Evolutionary conservation across 2,888 invertebrate genomes (phyloP).

Genomic region (Eupithecia abbreviata): DNA sequence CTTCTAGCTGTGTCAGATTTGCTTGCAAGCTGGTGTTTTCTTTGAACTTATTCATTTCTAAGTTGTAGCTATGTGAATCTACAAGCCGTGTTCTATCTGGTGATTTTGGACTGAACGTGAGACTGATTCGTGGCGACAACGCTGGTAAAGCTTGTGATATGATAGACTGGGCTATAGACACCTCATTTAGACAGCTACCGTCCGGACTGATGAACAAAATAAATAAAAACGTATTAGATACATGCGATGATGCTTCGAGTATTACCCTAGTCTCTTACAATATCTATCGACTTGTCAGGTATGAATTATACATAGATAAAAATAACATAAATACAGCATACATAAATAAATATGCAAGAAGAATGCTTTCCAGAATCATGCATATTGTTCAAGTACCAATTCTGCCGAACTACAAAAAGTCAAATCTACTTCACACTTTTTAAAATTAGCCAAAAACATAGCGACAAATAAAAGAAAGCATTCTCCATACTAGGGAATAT

Average conservation of each 20-base stretch:
- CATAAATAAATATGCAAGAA: conserved; percentile 57
- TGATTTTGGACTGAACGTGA: conserved; percentile 77
- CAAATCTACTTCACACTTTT: conserved; percentile 45
- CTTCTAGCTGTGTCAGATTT: conserved; percentile 59
- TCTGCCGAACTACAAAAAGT: conserved; percentile 51
- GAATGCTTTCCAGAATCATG: conserved; percentile 76
- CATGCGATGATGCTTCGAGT: conserved; percentile 50
- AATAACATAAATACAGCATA: conserved; percentile 41
- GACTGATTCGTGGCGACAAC: conserved; percentile 73
- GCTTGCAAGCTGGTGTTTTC: conserved; percentile 55
- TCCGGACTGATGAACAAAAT: conserved; percentile 73
- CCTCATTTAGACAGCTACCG: conserved; percentile 81
- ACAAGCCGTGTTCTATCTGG: conserved; percentile 79
- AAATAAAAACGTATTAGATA: conserved; percentile 52
- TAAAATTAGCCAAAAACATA: conserved; percentile 58
- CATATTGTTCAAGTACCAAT: conserved; percentile 54
- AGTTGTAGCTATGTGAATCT: conserved; percentile 57
- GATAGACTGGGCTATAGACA: conserved; percentile 82
- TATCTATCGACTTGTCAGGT: conserved; percentile 4
- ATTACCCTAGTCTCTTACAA: conserved; percentile 17
- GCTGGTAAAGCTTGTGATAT: conserved; percentile 82
- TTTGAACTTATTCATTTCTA: conserved; percentile 73
- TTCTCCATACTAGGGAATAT: conserved; percentile 69
- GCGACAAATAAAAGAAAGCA: conserved; percentile 75
- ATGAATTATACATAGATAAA: conserved; percentile 40